Base-by-base conservation (phyloP, 2,888 invertebrate species). In the Diplazon laetatorius region DNA sequence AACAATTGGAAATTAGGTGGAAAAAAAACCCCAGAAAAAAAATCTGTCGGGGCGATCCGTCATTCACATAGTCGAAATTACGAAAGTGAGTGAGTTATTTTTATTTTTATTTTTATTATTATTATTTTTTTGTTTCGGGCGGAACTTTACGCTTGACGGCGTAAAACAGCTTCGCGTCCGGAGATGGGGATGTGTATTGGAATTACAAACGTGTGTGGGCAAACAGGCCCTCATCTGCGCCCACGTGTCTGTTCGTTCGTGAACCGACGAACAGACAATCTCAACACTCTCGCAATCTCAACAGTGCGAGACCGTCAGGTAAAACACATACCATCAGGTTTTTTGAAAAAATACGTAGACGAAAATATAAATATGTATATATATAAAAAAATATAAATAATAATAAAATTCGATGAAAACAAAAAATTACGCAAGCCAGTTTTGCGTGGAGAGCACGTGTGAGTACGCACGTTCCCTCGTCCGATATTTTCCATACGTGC, bases 211-310 rank as follows among this genome's bases (percentile, higher is more conserved):
- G 88, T 87, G 88, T 87, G 88, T 87, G 87, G 87, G 87, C 87
- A 88, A 88, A 88, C 88, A 87, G 84, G 88, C 86, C 88, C 75
- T 30, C 80, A 80, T 84, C 86, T 84, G 80, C 75, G 75, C 87
- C 88, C 86, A 87, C 88, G 84, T 85, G 83, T 81, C 75, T 79
- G 77, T 68, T 55, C 62, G 62, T 42, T n/a, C 48, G 73, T 65
- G 69, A 39, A 59, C 16, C n/a, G n/a, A 48, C 75, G 16, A 22
- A 35, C 46, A 68, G 60, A 59, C 59, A 22, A 20, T 42, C 46
- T 12, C 69, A n/a, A 30, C 2, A 6, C 6, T 6, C 30, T 55
- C 60, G 66, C 70, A 62, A 66, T 71, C 48, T 18, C 44, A 35
- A 52, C 16, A 14, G 22, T n/a, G 25, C 16, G 6, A 37, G 12